Base-by-base conservation (phyloP, 2,797 vertebrate species). In the Tenualosa ilisha region DNA sequence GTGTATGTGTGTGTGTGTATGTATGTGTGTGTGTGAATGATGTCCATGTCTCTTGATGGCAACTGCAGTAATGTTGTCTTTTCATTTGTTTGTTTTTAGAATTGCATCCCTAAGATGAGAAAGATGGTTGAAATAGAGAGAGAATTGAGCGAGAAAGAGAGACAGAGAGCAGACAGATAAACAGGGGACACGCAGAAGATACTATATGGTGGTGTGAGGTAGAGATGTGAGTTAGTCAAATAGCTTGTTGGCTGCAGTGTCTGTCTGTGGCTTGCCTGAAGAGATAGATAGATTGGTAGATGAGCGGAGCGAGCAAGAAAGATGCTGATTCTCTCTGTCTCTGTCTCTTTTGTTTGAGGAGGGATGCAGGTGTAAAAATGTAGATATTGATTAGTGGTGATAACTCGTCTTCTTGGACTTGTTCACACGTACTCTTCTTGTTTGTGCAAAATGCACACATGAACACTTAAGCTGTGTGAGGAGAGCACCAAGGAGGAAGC, bases 131-230 rank as follows among this genome's bases (percentile, higher is more conserved):
- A 56, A 1, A 56, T 0, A 56, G 54, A 17, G 20, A 56, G 54
- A 56, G 54, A 17, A 22, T 20, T 1, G 5, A 56, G 17, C 1
- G 54, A 56, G 54, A 56, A 3, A 56, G 54, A 56, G 54, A 56
- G 54, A 86, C 81, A 84, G 82, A 83, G 56, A 81, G 82, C 46
- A 46, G 46, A 46, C 46, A 46, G 46, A 46, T 46, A 2, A 31
- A 31, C 31, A 31, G 31, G 1, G 31, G 31, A 1, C 31, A 31
- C 31, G 31, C 31, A 31, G 31, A 31, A 31, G 46, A 46, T 46
- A 46, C 46, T 46, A 46, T 7, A 46, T 46, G 46, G 46, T 46
- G 46, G 46, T 46, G 46, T 46, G 46, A 46, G 46, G 3, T 4
- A 46, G 46, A 46, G 7, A 2, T 46, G 3, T 3, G 3, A 46